A percentile compares a stretch with the other conserved stretches of the same genome.
These are phyloP conservation scores for Penaeus japonicus DNA, from an alignment of 1,140 invertebrate genomes.

Conservation along the genomic window DNA sequence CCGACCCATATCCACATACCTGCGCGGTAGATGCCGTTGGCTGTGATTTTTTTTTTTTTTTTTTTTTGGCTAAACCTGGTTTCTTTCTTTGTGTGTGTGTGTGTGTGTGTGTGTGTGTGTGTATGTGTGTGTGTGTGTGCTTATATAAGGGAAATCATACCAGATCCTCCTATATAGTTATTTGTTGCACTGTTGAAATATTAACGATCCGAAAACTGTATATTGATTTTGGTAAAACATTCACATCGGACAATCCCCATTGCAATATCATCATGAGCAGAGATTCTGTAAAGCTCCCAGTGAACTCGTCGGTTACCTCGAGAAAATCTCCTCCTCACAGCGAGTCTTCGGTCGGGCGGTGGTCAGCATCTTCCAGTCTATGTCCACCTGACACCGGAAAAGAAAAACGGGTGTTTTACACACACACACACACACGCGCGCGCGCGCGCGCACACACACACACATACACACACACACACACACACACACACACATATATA, in stretches of 20 bases:
- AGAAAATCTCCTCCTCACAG: constrained; percentile 87
- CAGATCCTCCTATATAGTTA: too few relatives aligned
- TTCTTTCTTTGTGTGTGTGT: background rate
- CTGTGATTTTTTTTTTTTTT: background rate
- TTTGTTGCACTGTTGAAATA: too few relatives aligned
- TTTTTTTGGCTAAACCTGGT: background rate
- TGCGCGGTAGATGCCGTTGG: background rate
- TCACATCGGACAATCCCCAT: too few relatives aligned
- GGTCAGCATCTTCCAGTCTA: constrained; percentile 93
- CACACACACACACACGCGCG: too few relatives aligned
- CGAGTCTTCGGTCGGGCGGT: constrained; percentile 81
- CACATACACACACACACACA: too few relatives aligned
- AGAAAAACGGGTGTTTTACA: background rate
- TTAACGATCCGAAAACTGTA: too few relatives aligned
- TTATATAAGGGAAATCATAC: background rate
- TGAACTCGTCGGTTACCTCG: constrained; percentile 72
- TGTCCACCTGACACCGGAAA: constrained; percentile 69
- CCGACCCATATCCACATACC: constrained; percentile 59
- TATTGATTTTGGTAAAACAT: too few relatives aligned
- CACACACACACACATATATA: too few relatives aligned
- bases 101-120: constrained; percentile 15
- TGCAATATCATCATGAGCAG: too few relatives aligned
- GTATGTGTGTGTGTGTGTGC: constrained; percentile 16
- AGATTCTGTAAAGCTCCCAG: too few relatives aligned
- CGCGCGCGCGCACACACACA: too few relatives aligned